Conservation (phyloP, 2,888 invertebrate species). For the Dusona sp. region DNA sequence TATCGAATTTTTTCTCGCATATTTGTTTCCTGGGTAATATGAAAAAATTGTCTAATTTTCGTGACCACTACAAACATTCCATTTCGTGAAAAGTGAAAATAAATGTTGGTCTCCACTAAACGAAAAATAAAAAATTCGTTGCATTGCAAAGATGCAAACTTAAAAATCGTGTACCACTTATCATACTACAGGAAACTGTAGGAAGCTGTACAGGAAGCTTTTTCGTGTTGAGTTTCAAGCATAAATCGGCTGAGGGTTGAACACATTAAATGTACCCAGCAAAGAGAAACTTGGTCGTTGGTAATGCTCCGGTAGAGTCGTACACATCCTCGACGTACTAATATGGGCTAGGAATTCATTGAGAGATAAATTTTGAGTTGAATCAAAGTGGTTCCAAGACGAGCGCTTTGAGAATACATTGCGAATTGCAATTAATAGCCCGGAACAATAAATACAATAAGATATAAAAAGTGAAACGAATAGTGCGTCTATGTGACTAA, state of each 20-base stretch:
- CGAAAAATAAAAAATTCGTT: background rate
- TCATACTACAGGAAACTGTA: background rate
- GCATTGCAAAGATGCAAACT: background rate
- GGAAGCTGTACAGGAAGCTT: background rate
- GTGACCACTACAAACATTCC: no score
- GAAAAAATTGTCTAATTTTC: background rate
- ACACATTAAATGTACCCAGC: slow-evolving; percentile 14
- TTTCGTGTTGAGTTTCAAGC: background rate
- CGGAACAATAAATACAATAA: slow-evolving; percentile 50
- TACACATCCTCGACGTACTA: slow-evolving; percentile 23
- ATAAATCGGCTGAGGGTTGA: background rate
- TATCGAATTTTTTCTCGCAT: no score
- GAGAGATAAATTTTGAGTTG: slow-evolving; percentile 58
- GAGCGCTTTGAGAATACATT: slow-evolving; percentile 26
- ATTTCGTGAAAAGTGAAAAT: background rate
- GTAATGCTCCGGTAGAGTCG: slow-evolving; percentile 15
- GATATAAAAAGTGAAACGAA: slow-evolving; percentile 44
- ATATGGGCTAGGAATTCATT: slow-evolving; percentile 73
- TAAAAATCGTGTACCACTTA: background rate
- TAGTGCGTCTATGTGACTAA: slow-evolving; percentile 56
- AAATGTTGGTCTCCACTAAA: background rate
- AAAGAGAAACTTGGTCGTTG: slow-evolving; percentile 26
- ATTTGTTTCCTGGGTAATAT: background rate
- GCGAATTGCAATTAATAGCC: slow-evolving; percentile 56
- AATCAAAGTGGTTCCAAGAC: slow-evolving; percentile 27